Conservation (phyloP, 2,113 vertebrate species). For the Turnix velox region DNA sequence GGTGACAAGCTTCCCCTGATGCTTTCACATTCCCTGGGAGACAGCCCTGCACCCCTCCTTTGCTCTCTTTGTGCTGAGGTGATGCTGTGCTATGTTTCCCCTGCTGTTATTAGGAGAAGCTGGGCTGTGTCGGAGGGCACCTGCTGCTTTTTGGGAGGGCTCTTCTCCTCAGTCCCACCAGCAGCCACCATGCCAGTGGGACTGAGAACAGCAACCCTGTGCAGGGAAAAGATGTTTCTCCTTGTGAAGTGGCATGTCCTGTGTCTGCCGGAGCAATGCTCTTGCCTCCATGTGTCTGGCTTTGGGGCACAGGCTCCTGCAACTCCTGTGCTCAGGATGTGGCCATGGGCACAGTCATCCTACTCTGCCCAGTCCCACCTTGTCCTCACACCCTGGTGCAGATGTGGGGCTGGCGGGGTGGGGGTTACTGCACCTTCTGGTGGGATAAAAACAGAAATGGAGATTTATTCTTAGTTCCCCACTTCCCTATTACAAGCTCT, state of each 20-base stretch:
- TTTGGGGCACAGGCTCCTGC: neutral
- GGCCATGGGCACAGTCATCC: fast-evolving
- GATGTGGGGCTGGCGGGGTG: neutral
- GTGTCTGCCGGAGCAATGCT: fast-evolving
- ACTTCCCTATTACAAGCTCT: neutral
- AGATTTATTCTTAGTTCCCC: fast-evolving
- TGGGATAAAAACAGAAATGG: neutral
- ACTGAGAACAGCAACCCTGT: neutral
- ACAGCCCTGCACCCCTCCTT: fast-evolving
- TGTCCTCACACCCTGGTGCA: fast-evolving
- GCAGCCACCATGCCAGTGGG: neutral
- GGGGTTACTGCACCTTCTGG: neutral
- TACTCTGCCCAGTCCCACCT: fast-evolving
- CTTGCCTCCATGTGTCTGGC: fast-evolving
- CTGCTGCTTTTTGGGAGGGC: fast-evolving
- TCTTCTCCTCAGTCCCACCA: neutral
- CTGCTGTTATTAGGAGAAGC: neutral
- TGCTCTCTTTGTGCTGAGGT: neutral
- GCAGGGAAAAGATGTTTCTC: neutral
- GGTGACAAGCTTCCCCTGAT: neutral
- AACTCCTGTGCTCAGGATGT: fast-evolving
- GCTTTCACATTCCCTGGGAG: neutral
- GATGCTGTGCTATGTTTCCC: fast-evolving
- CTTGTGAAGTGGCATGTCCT: fast-evolving
- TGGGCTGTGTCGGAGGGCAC: neutral